Base-by-base conservation (phyloP, 35 echinoderm and acorn worm species). In the Apostichopus japonicus region DNA sequence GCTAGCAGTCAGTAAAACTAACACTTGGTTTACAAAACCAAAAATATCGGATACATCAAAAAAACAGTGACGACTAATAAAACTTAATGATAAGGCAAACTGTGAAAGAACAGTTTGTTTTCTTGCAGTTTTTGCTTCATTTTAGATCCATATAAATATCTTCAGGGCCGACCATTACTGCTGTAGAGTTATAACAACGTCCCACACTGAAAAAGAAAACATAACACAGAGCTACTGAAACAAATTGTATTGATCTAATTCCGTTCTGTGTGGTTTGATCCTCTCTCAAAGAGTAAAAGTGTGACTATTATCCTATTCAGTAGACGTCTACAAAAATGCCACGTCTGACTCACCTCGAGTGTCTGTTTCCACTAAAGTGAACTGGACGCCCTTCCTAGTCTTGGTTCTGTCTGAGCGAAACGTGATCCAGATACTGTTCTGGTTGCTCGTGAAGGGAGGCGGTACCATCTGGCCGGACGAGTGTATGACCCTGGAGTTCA, bases 371-470 rank as follows among this genome's bases (percentile, higher is more conserved):
- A 27, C 62, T 19, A 96, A 92, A 14, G 22, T 86, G 19, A 99
- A 57, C 0, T 54, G 59, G 56, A 99, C 94, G 13, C 97, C 97
- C n/a, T 33, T 79, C 76, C 83, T 93, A 2, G 97, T 99, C 62
- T 99, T 99, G 27, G 93, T 94, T 59, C 91, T 86, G 61, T 99
- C 97, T 2, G 93, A 94, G 19, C 72, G 77, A 55, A 96, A 96
- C 52, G 84, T 91, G 16, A 87, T 94, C 97, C 97, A 99, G 14
- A 96, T 91, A 15, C 94, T 77, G 58, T 96, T 99, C 44, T 84
- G 81, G 13, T 93, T 95, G 21, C 95, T 96, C 16, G 95, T 75
- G 90, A 96, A 99, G 54, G 93, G 79, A 9, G 95, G 94, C 8
- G 97, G 93, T 6, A 92, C 11, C 4, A 76, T 76, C 17, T 84